phyloP scores from a whole-genome alignment of 2,888 invertebrate genomes.

The Bibio marci region DNA sequence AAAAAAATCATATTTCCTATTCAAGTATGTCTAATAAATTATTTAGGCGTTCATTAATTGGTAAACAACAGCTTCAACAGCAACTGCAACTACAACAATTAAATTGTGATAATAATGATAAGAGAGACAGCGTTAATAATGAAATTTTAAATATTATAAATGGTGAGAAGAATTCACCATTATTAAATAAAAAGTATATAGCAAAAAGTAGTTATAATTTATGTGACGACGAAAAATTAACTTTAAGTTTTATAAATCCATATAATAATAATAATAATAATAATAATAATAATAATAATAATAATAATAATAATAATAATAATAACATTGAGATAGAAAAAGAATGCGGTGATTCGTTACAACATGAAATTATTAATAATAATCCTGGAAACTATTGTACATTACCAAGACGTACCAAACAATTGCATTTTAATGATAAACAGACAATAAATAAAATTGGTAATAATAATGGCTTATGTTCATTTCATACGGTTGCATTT shows the following conservation, averaged over 20 bases:
- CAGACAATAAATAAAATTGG: too few species aligned
- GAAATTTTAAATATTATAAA: too few species aligned
- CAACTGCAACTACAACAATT: too few species aligned
- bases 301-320: too few species aligned
- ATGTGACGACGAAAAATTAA: constrained; percentile 7
- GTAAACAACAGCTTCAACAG: background rate
- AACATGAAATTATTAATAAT: too few species aligned
- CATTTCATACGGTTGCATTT: constrained; percentile 54
- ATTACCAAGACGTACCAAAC: constrained; percentile 49
- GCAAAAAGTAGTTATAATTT: constrained; percentile 5
- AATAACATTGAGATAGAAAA: too few species aligned
- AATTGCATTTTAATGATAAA: too few species aligned
- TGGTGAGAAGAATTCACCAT: background rate
- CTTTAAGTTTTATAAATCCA: background rate
- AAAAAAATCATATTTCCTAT: constrained; percentile 1
- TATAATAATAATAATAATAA: too few species aligned
- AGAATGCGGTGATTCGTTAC: background rate
- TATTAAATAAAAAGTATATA: background rate
- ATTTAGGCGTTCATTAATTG: constrained; percentile 4
- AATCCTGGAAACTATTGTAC: constrained; percentile 52
- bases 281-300: too few species aligned
- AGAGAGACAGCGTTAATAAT: too few species aligned
- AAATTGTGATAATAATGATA: too few species aligned
- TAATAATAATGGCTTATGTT: constrained; percentile 47
- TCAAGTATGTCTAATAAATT: constrained; percentile 6